phyloP scores from a whole-genome alignment of 2,888 invertebrate genomes.

The Zaprionus obscuricornis region DNA sequence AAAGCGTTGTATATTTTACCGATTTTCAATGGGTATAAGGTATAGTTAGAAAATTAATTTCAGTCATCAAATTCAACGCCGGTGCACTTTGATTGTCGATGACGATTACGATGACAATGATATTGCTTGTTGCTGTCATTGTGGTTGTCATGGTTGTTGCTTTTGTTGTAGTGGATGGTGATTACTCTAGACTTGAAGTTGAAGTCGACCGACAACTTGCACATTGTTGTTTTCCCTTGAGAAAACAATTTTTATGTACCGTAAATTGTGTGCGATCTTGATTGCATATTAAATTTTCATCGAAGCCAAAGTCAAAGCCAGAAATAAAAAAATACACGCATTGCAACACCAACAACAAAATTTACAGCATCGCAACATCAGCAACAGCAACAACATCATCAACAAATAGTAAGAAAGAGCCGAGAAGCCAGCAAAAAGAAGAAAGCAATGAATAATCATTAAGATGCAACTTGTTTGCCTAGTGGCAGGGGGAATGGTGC shows the following conservation, averaged over 20 bases:
- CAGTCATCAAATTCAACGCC: conserved; percentile 39
- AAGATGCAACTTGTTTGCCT: conserved; percentile 54
- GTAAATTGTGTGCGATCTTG: conserved; percentile 78
- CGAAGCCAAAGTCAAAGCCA: conserved; percentile 60
- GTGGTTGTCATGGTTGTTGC: conserved; percentile 3
- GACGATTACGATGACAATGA: conserved; percentile 21
- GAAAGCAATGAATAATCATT: conserved; percentile 75
- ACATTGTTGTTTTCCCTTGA: conserved; percentile 75
- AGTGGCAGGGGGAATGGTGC: conserved; percentile 21
- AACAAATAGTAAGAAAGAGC: conserved; percentile 10
- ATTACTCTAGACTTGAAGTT: conserved; percentile 28
- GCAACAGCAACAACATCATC: conserved; percentile 31
- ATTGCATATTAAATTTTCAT: conserved; percentile 76
- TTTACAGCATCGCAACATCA: conserved; percentile 16
- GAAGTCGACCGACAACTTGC: conserved; percentile 62
- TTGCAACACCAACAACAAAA: conserved; percentile 44
- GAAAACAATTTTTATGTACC: conserved; percentile 74
- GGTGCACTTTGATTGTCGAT: conserved; percentile 39
- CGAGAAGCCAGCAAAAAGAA: conserved; percentile 2
- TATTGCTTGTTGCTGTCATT: background rate
- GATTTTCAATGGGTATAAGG: no score
- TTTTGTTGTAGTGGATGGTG: conserved; percentile 19
- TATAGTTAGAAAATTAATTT: conserved; percentile 61
- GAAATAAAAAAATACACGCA: conserved; percentile 75
- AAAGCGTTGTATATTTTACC: no score